A percentile compares a stretch with the other conserved stretches of the same genome.
Evolutionary conservation across 1,140 invertebrate genomes (phyloP).

Genomic region (Carposina sasakii): DNA sequence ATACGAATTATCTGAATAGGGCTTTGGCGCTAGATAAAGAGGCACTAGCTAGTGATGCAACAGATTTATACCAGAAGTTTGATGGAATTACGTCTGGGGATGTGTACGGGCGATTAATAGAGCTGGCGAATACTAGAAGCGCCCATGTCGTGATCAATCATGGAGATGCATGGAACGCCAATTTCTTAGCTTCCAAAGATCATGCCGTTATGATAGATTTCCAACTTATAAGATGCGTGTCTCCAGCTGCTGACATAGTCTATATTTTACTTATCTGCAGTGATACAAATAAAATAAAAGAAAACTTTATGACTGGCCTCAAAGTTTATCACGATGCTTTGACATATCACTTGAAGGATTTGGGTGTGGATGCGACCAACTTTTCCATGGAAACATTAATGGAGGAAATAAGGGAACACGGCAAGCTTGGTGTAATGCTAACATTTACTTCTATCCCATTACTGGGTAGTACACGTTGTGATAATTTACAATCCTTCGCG

Average conservation of each 20-base stretch:
- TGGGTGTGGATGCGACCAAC: constrained; percentile 23
- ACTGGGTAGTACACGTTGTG: constrained; percentile 24
- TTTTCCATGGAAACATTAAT: constrained; percentile 25
- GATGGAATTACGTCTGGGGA: constrained; percentile 19
- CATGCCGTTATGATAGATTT: constrained; percentile 33
- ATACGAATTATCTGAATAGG: constrained; percentile 28
- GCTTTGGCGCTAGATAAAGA: constrained; percentile 25
- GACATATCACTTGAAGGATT: constrained; percentile 30
- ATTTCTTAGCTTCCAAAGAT: constrained; percentile 29
- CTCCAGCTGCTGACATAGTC: constrained; percentile 30
- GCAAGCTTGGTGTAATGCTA: constrained; percentile 32
- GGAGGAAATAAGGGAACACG: constrained; percentile 30
- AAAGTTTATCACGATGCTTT: constrained; percentile 27
- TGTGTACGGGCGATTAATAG: constrained; percentile 27
- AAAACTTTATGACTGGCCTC: too few species aligned
- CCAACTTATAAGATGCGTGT: constrained; percentile 32
- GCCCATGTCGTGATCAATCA: constrained; percentile 29
- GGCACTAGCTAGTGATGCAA: constrained; percentile 22
- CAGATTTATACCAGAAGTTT: constrained; percentile 37
- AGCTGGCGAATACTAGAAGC: constrained; percentile 15
- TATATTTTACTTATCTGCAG: constrained; percentile 24
- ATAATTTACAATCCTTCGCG: constrained; percentile 25
- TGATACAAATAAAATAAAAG: constrained; percentile 24
- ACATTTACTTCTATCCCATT: constrained; percentile 29
- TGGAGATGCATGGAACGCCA: constrained; percentile 36